These are phyloP conservation scores for Netelia inedita DNA, from an alignment of 2,888 invertebrate species.

Conservation along the genomic window DNA sequence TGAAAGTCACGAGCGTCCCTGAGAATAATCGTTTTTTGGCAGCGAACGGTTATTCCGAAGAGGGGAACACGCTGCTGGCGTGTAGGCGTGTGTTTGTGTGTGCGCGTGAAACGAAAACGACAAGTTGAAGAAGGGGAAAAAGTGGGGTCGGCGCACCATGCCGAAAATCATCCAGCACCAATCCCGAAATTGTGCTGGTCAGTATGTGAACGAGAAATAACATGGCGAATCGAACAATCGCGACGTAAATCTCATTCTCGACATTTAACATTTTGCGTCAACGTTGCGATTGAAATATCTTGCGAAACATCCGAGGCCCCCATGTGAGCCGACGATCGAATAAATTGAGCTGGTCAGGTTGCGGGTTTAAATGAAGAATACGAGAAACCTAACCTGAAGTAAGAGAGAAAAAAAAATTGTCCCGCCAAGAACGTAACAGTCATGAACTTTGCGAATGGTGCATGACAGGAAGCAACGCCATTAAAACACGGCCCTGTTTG, in stretches of 20 bases:
- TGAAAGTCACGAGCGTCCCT: slow-evolving; percentile 56
- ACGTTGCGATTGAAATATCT: background rate
- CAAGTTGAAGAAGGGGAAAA: background rate
- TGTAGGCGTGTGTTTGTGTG: slow-evolving; percentile 8
- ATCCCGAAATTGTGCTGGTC: slow-evolving; percentile 63
- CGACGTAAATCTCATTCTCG: background rate
- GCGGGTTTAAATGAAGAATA: background rate
- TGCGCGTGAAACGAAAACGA: background rate
- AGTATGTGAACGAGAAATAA: slow-evolving; percentile 29
- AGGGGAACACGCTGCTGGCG: slow-evolving; percentile 7
- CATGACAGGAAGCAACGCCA: slow-evolving; percentile 35
- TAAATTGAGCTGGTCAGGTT: slow-evolving; percentile 55
- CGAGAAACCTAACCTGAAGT: background rate
- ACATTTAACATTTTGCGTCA: background rate
- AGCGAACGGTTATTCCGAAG: slow-evolving; percentile 17
- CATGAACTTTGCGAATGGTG: background rate
- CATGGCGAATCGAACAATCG: background rate
- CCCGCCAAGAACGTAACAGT: background rate
- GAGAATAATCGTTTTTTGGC: slow-evolving; percentile 40
- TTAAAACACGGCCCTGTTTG: slow-evolving; percentile 58
- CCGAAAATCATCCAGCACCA: background rate
- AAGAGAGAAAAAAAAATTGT: background rate
- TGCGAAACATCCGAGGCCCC: background rate
- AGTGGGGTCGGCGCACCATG: slow-evolving; percentile 23
- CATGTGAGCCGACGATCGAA: slow-evolving; percentile 19